These are phyloP conservation scores for Meiosimyza platycephala DNA, from an alignment of 2,888 invertebrate species.

Conservation along the genomic window DNA sequence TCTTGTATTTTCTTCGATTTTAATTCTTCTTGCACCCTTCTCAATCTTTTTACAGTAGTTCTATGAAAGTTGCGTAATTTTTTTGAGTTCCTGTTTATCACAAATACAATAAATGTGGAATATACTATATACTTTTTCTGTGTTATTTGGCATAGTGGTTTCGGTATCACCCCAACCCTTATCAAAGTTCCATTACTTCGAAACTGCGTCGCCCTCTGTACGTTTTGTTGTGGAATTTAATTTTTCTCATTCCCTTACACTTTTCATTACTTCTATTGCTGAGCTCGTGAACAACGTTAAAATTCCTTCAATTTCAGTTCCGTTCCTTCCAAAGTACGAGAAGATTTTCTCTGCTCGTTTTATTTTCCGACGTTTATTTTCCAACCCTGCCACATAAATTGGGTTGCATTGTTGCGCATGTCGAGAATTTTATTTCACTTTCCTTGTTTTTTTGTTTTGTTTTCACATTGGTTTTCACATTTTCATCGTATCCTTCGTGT, in stretches of 20 bases:
- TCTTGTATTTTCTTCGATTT: too few relatives aligned
- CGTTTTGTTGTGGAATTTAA: background rate
- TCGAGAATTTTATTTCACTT: conserved; percentile 2
- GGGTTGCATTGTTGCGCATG: conserved; percentile 17
- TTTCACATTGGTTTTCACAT: background rate
- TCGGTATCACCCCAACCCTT: too few relatives aligned
- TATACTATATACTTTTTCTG: too few relatives aligned
- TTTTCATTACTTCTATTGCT: background rate
- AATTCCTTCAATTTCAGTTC: conserved; percentile 2
- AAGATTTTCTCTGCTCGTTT: background rate
- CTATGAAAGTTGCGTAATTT: too few relatives aligned
- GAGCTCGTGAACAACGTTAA: background rate
- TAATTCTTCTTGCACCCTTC: too few relatives aligned
- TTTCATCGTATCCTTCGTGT: background rate
- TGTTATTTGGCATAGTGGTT: too few relatives aligned
- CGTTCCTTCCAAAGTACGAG: background rate
- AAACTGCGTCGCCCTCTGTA: background rate
- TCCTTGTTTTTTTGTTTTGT: background rate
- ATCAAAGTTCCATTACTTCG: too few relatives aligned
- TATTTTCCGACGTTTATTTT: background rate
- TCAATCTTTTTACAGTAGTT: too few relatives aligned
- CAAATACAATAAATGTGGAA: too few relatives aligned
- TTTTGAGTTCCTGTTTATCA: too few relatives aligned
- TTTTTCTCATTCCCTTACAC: background rate
- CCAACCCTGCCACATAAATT: conserved; percentile 13